Percentiles rank a stretch among this genome's conserved stretches.
These are phyloP conservation scores for Himalopsyche japonica DNA, from an alignment of 2,888 invertebrate genomes.

Conservation along the genomic window DNA sequence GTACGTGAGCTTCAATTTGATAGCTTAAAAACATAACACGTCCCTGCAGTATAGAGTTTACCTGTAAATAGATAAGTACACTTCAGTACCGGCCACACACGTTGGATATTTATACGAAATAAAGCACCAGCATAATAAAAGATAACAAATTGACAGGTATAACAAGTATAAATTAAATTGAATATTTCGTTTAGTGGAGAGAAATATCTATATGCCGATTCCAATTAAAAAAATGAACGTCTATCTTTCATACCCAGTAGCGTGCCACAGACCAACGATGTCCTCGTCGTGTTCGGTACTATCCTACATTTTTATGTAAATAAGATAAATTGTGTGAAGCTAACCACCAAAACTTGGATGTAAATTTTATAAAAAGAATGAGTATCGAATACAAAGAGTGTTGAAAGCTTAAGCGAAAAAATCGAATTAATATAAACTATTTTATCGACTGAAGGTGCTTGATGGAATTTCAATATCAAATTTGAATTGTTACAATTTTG, in stretches of 20 bases:
- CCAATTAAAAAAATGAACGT: slow-evolving; percentile 31
- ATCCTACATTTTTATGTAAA: too few relatives aligned
- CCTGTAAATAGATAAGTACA: background rate
- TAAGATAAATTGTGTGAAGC: too few relatives aligned
- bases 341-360: too few relatives aligned
- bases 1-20: slow-evolving; percentile 10
- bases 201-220: slow-evolving; percentile 18
- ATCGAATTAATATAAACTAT: too few relatives aligned
- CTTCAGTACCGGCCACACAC: slow-evolving; percentile 31
- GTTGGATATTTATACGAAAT: slow-evolving; percentile 31
- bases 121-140: slow-evolving; percentile 37
- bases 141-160: slow-evolving; percentile 34
- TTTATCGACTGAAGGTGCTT: too few relatives aligned
- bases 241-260: slow-evolving; percentile 4
- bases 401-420: too few relatives aligned
- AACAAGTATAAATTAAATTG: slow-evolving; percentile 37
- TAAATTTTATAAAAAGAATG: too few relatives aligned
- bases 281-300: too few relatives aligned
- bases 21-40: slow-evolving; percentile 19
- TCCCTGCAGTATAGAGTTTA: background rate
- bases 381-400: too few relatives aligned
- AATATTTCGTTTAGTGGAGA: slow-evolving; percentile 23
- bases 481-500: too few relatives aligned
- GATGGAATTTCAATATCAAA: too few relatives aligned
- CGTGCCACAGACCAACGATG: too few relatives aligned